phyloP scores from a whole-genome alignment of 2,888 invertebrate genomes.

The Noctua pronuba region DNA sequence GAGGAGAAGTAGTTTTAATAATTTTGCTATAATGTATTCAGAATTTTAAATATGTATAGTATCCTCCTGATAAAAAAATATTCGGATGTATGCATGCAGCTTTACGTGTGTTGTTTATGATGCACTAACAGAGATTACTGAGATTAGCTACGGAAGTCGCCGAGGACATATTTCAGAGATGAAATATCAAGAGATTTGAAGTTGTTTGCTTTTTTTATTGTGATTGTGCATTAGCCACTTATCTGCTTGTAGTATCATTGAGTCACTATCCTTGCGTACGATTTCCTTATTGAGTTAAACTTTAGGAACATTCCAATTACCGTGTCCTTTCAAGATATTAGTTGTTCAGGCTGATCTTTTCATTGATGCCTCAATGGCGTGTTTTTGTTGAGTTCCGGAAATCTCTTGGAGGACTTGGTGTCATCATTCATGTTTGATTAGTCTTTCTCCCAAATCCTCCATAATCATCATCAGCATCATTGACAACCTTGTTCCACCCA shows the following conservation, averaged over 20 bases:
- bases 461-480: background rate
- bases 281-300: conserved; percentile 25
- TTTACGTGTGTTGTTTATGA: conserved; percentile 16
- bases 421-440: background rate
- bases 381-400: background rate
- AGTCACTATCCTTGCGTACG: conserved; percentile 21
- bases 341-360: background rate
- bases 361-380: background rate
- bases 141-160: conserved; percentile 15
- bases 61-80: background rate
- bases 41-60: background rate
- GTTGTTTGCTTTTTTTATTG: conserved; percentile 36
- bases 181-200: conserved; percentile 31
- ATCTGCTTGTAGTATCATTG: conserved; percentile 14
- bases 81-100: background rate
- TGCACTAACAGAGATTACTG: conserved; percentile 20
- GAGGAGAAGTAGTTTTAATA: background rate
- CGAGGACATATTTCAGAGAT: conserved; percentile 37
- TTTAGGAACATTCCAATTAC: conserved; percentile 3
- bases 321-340: background rate
- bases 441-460: background rate
- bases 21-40: background rate
- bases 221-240: conserved; percentile 16
- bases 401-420: background rate
- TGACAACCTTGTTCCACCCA: background rate